These are phyloP conservation scores for Drosophila infuscata DNA, from an alignment of 2,888 invertebrate species.

Conservation along the genomic window DNA sequence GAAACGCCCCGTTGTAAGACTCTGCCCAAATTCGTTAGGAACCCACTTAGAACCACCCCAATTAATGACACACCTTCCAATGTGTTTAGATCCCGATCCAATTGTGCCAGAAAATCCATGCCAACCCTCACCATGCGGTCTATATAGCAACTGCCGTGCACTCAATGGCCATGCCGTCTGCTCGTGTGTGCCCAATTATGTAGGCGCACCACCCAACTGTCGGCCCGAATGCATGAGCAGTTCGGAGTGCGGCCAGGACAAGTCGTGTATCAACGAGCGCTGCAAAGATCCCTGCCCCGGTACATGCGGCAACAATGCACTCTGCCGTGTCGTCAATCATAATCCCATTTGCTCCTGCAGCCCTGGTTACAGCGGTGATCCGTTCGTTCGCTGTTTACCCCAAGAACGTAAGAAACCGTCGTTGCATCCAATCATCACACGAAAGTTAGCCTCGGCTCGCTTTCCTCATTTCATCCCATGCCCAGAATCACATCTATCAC, in stretches of 20 bases:
- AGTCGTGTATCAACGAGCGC: conserved; percentile 91
- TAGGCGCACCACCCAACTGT: conserved; percentile 92
- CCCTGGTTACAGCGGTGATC: conserved; percentile 91
- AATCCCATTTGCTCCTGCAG: conserved; percentile 94
- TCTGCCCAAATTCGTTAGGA: conserved; percentile 13
- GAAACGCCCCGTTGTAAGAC: conserved; percentile 82
- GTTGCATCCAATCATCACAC: conserved; percentile 9
- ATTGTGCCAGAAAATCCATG: conserved; percentile 86
- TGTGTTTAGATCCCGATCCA: conserved; percentile 75
- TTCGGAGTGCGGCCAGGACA: conserved; percentile 92
- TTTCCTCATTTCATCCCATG: conserved; percentile 37
- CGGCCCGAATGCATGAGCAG: conserved; percentile 93
- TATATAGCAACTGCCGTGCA: conserved; percentile 91
- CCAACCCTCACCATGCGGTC: conserved; percentile 91
- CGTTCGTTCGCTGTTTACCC: conserved; percentile 90
- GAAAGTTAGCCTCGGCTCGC: conserved; percentile 12
- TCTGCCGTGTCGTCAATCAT: conserved; percentile 93
- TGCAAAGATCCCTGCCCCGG: conserved; percentile 93
- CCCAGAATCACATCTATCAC: conserved; percentile 12
- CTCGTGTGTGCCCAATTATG: conserved; percentile 91
- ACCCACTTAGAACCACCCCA: conserved; percentile 15
- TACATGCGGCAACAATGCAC: conserved; percentile 92
- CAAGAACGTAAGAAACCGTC: conserved; percentile 88
- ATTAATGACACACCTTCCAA: conserved; percentile 56
- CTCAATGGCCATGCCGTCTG: conserved; percentile 91